Conservation (phyloP, 2,113 vertebrate species). For the Rhynchomys soricoides region DNA sequence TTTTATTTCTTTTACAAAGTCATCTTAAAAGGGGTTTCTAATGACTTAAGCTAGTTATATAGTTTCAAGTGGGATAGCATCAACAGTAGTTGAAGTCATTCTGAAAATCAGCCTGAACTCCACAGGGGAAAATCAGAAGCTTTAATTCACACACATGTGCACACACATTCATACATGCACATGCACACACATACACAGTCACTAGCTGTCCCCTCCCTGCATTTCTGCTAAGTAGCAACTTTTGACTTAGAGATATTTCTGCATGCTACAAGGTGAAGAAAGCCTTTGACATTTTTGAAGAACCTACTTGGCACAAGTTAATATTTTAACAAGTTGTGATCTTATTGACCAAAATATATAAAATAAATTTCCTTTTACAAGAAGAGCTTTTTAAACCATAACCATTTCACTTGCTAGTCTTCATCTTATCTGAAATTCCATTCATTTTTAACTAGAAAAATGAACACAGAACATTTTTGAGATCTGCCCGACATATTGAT, state of each 20-base stretch:
- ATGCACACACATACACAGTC: conserved; percentile 25
- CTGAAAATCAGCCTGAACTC: conserved; percentile 20
- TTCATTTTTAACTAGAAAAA: conserved; percentile 61
- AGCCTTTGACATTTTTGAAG: conserved; percentile 27
- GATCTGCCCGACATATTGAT: conserved; percentile 11
- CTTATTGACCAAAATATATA: neutral
- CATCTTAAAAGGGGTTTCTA: neutral
- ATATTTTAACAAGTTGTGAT: conserved; percentile 25
- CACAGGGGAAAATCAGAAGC: conserved; percentile 16
- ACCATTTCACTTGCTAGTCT: conserved; percentile 63
- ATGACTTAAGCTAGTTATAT: conserved; percentile 21
- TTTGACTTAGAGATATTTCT: conserved; percentile 20
- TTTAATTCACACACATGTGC: conserved; percentile 33
- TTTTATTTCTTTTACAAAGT: conserved; percentile 51
- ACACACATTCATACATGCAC: neutral
- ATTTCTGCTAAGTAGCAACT: conserved; percentile 65
- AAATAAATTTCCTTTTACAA: conserved; percentile 7
- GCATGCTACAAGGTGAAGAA: conserved; percentile 8
- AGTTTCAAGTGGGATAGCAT: conserved; percentile 32
- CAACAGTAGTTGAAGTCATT: conserved; percentile 43
- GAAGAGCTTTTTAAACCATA: conserved; percentile 43
- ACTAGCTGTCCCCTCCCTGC: conserved; percentile 37
- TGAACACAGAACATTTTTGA: conserved; percentile 29
- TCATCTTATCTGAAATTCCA: conserved; percentile 61
- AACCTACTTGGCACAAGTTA: conserved; percentile 12